Evolutionary conservation across 2,888 invertebrate genomes (phyloP), one percentile per base, ranked within the genome.

Genomic region (Nephrotoma appendiculata): DNA sequence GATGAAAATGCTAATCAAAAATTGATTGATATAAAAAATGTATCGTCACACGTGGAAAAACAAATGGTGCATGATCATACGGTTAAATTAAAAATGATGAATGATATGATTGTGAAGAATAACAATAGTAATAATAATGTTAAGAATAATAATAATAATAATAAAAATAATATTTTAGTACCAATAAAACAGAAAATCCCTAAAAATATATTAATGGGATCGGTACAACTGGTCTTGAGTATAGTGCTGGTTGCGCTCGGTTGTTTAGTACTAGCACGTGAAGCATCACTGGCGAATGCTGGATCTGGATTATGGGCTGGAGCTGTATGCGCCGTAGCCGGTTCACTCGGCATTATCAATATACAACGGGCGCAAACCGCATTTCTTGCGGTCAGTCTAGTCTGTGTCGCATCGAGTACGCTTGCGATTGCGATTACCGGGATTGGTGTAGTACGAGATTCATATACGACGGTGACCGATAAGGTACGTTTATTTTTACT

Each of bases 281-380:
- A 90, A 87, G 90, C 91, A 43, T 89, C 91, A 57, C 87, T 92
- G 84, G 89, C 91, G 41, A 90, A 90, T 86, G 89, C 90, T 86
- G 91, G 91, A 15, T 90, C 91, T 87, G 92, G 91, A 41, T 90
- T 92, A 88, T 92, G 91, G 91, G 89, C 91, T 7, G 91, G 92
- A 4, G 88, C 90, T 19, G 90, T 90, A 87, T 87, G 87, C n/a
- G 88, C 87, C 4, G 84, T 87, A 41, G 86, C 87, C 45, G 92
- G 92, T 71, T 90, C 91, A 44, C 87, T 92, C 88, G 91, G 92
- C 86, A 91, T 91, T 87, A 91, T 92, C 86, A 91, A 91, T 89
- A 89, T 92, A 88, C 89, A 90, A 44, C 91, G 91, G 87, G 90
- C 91, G 3, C 91, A 90, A 88, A 91, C 91, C 42, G 91, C 91